Base-by-base conservation (phyloP, 2,888 invertebrate species). In the Ellobium chinense region DNA sequence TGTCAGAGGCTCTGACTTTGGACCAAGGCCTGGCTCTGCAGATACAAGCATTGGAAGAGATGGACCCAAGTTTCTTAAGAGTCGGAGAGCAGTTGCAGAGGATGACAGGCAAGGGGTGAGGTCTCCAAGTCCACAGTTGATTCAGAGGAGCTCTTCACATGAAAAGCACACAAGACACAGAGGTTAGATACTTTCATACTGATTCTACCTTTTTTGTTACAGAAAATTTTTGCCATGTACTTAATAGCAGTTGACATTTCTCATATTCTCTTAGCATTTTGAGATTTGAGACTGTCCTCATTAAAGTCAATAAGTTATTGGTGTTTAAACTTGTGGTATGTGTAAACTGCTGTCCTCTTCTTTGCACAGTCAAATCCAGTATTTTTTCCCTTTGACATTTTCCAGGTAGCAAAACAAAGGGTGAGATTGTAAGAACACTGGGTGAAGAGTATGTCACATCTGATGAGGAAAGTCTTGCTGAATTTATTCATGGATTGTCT, bases 391-490 rank as follows among this genome's bases (percentile, higher is more conserved):
- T n/a, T n/a, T n/a, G n/a, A n/a, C n/a, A 21, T 29, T 46, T 69
- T 31, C 5, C 21, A 66, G 69, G 2, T 31, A 39, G 46, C 27
- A 80, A 60, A 62, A 65, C 54, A 2, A 70, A n/a, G 27, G 68
- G 36, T 60, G 80, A 80, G 36, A 80, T 76, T 27, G 63, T 56
- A 7, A 65, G 79, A 27, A 79, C 79, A 5, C 37, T 79, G n/a
- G 74, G 79, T 9, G 86, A 87, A 73, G 85, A 88, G 18, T 86
- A 89, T 21, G 81, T 90, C 36, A 87, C 88, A 24, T 89, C 90
- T 14, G 90, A 89, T 74, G 90, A 90, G 60, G 90, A 90, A 77
- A 90, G 90, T 78, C 81, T 90, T 73, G 89, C 90, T 46, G 90
- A 90, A 79, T 90, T 88, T 84, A 88, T 89, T 46, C 87, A 88